Evolutionary conservation across 1,140 invertebrate genomes (phyloP).

Genomic region (Drusus annulatus): DNA sequence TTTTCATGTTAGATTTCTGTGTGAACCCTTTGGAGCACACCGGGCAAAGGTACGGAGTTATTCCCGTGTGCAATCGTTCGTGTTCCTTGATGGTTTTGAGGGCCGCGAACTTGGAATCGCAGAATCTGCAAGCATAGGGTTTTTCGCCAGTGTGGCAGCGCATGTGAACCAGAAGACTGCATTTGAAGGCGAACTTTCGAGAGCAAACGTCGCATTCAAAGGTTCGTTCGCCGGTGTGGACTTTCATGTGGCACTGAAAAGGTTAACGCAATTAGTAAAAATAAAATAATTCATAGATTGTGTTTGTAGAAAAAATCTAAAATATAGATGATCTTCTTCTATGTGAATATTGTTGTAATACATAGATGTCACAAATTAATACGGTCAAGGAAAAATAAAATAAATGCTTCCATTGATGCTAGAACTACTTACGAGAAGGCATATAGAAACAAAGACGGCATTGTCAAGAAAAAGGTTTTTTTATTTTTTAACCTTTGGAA

Average conservation of each 20-base stretch:
- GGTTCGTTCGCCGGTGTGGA: conserved; percentile 68
- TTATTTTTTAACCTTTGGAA: no score
- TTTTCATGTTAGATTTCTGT: conserved; percentile 59
- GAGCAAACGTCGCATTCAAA: conserved; percentile 67
- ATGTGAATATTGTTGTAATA: no score
- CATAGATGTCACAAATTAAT: no score
- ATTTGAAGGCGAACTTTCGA: conserved; percentile 61
- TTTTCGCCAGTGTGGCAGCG: conserved; percentile 58
- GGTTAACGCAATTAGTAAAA: neutral
- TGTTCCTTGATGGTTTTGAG: conserved; percentile 65
- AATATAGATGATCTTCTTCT: no score
- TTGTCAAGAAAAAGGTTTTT: no score
- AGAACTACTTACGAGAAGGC: no score
- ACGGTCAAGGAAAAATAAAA: no score
- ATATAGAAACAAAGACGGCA: no score
- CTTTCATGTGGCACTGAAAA: conserved; percentile 63
- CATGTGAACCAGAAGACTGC: conserved; percentile 56
- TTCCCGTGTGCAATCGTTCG: conserved; percentile 75
- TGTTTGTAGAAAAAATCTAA: no score
- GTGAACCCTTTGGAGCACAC: conserved; percentile 65
- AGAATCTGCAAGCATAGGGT: conserved; percentile 60
- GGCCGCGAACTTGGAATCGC: conserved; percentile 54
- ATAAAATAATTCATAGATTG: no score
- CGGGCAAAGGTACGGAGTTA: conserved; percentile 71
- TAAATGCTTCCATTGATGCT: no score